A percentile compares a stretch with the other conserved stretches of the same genome.
Conservation (phyloP, 2,888 invertebrate genomes). For the Crepidodera aurea region DNA sequence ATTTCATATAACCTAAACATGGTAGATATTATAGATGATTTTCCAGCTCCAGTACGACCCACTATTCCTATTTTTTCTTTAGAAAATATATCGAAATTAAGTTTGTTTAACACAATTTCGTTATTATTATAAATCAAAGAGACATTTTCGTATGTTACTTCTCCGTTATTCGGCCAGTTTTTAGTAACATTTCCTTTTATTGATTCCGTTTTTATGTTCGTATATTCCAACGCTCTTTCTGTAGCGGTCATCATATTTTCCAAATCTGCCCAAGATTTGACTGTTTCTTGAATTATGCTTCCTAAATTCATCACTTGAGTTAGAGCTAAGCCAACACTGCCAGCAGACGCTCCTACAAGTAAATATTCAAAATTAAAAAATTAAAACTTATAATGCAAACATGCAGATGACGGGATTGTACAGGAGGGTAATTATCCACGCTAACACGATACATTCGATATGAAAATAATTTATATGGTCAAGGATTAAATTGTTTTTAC, state of each 20-base stretch:
- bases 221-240: constrained; percentile 72
- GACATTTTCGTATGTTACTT: constrained; percentile 72
- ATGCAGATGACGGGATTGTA: too few species aligned
- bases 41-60: constrained; percentile 85
- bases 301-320: constrained; percentile 81
- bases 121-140: constrained; percentile 76
- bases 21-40: constrained; percentile 77
- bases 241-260: constrained; percentile 87
- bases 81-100: constrained; percentile 72
- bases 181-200: constrained; percentile 63
- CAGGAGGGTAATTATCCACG: too few species aligned
- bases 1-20: constrained; percentile 80
- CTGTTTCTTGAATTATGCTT: constrained; percentile 69
- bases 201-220: constrained; percentile 61
- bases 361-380: too few species aligned
- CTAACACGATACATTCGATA: too few species aligned
- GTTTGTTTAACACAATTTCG: constrained; percentile 75
- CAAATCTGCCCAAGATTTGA: constrained; percentile 84
- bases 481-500: too few species aligned
- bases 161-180: constrained; percentile 77
- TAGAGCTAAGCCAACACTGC: constrained; percentile 68
- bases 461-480: too few species aligned
- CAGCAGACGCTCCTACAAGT: constrained; percentile 47
- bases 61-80: constrained; percentile 81
- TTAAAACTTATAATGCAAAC: too few species aligned